phyloP scores from a whole-genome alignment of 2,797 vertebrate species.

The Hypotaenidia okinawae region DNA sequence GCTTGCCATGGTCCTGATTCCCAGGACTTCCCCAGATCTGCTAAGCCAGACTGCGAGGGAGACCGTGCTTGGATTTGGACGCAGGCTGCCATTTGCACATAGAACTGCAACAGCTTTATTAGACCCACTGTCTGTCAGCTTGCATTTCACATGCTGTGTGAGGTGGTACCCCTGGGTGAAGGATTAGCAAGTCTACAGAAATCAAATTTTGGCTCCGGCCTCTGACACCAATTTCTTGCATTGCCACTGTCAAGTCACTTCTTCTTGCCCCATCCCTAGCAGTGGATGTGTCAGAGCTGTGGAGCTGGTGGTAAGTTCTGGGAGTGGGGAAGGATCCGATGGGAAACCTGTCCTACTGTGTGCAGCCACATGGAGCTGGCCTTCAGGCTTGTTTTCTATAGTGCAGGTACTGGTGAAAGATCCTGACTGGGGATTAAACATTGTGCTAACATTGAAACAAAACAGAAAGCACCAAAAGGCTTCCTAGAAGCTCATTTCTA shows the following conservation, averaged over 20 bases:
- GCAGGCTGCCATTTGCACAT: background rate
- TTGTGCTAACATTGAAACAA: conserved; percentile 2
- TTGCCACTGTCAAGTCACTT: background rate
- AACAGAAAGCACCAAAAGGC: background rate
- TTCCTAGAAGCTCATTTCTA: background rate
- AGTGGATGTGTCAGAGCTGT: background rate
- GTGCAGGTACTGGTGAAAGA: background rate
- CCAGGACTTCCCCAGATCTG: background rate
- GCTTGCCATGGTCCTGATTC: background rate
- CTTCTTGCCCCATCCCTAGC: background rate
- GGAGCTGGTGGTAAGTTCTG: background rate
- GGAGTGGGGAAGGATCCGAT: background rate
- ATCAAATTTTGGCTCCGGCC: background rate
- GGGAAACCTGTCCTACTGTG: background rate
- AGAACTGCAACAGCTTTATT: background rate
- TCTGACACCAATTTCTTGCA: background rate
- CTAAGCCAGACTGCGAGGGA: background rate
- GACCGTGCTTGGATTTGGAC: background rate
- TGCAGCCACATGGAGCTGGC: background rate
- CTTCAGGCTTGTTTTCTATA: background rate
- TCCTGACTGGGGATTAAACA: background rate
- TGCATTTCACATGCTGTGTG: rapidly evolving
- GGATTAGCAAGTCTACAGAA: background rate
- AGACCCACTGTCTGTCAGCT: background rate
- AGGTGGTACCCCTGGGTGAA: background rate